Percentiles rank a stretch among this genome's conserved stretches.
Conservation (phyloP, 2,888 invertebrate genomes). For the Ephialtes manifestator region DNA sequence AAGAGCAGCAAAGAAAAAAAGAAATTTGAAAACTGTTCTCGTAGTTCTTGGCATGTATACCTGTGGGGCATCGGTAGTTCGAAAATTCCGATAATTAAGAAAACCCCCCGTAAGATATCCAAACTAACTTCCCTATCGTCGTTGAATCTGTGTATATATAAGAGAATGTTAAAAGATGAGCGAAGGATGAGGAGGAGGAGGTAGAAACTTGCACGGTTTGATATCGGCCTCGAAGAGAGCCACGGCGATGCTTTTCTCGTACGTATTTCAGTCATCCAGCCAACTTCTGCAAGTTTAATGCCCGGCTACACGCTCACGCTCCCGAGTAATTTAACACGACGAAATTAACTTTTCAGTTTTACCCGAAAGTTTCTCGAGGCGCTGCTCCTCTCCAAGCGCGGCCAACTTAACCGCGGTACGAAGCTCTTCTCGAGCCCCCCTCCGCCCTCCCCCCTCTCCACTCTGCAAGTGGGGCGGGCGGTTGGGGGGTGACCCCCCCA, state of each 20-base stretch:
- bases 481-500: conserved; percentile 5
- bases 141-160: conserved; percentile 23
- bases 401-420: conserved; percentile 66
- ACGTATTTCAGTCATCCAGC: conserved; percentile 83
- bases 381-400: conserved; percentile 12
- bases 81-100: conserved; percentile 67
- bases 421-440: conserved; percentile 25
- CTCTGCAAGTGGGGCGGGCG: no score
- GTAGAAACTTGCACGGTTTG: conserved; percentile 7
- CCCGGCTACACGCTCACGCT: conserved; percentile 76
- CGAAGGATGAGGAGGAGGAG: no score
- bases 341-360: conserved; percentile 85
- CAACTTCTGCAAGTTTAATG: conserved; percentile 84
- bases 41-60: conserved; percentile 23
- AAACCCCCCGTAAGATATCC: conserved; percentile 56
- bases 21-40: conserved; percentile 32
- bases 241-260: conserved; percentile 68
- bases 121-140: conserved; percentile 8
- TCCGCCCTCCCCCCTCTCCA: neutral
- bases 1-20: conserved; percentile 6
- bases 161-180: conserved; percentile 54
- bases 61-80: conserved; percentile 20
- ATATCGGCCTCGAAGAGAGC: conserved; percentile 55
- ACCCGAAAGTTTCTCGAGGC: conserved; percentile 81
- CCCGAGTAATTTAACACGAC: conserved; percentile 84